Evolutionary conservation across 2,797 vertebrate genomes (phyloP), one percentile per base, ranked within the genome.

Genomic region (Hippoglossus hippoglossus): DNA sequence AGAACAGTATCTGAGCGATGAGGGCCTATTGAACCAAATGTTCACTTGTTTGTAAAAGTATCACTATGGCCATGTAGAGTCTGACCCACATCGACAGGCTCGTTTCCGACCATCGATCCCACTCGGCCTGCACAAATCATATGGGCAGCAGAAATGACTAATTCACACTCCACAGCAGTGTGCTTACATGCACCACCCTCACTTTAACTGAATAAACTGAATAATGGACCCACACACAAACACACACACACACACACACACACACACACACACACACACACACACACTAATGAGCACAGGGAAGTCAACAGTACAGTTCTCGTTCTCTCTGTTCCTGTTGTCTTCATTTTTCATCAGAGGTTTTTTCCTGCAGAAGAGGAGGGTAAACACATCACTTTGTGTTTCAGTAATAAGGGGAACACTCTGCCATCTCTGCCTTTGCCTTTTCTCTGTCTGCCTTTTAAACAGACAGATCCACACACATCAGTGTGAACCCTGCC

Each of bases 401-500:
- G 49, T 80, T 78, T 52, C 61, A 62, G 58, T 79, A 77, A 82
- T 52, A 65, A 77, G 47, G 1, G 57, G 22, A 39, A 51, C 72
- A 71, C 36, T 11, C 36, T 39, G 3, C 36, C 36, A 74, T 59
- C 64, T 76, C 47, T 75, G 41, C 60, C 46, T 67, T 67, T 71
- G 46, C 28, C 21, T 75, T 62, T 44, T 62, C 63, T 76, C 31
- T 63, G 22, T 31, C 53, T 63, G 36, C 41, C 21, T 75, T 62
- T 44, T 62, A 60, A 73, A 58, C 41, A 58, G 63, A 61, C 58
- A 59, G 36, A 52, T 70, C 61, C 36, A 21, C 58, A 49, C 63
- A 75, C 41, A 65, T 21, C 26, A 31, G 31, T 12, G 46, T 63
- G 61, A 56, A 61, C 65, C 28, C 89, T 82, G 93, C 93, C 94